These are phyloP conservation scores for Aleiodes alternator DNA, from an alignment of 2,888 invertebrate genomes.

Conservation along the genomic window DNA sequence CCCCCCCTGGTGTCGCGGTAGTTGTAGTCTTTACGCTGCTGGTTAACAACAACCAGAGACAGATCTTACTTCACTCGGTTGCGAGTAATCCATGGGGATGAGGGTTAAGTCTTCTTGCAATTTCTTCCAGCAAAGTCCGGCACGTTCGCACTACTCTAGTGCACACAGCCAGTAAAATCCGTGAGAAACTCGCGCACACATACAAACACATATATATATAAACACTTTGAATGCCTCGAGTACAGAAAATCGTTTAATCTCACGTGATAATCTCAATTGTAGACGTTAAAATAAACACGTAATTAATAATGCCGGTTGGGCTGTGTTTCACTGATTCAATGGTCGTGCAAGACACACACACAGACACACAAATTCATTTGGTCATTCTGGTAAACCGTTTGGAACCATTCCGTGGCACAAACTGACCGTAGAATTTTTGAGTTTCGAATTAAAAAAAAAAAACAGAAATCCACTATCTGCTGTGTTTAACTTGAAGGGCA, in stretches of 20 bases:
- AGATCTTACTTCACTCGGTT: slow-evolving; percentile 64
- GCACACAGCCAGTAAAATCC: too few relatives aligned
- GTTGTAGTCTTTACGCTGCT: slow-evolving; percentile 62
- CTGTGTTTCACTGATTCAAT: background rate
- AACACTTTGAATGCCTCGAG: background rate
- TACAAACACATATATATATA: background rate
- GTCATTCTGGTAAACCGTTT: background rate
- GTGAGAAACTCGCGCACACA: slow-evolving; percentile 24
- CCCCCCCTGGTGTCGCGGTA: slow-evolving; percentile 48
- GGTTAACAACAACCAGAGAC: slow-evolving; percentile 69
- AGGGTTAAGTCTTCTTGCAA: slow-evolving; percentile 57
- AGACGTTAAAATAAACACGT: slow-evolving; percentile 23
- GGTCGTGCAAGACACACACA: background rate
- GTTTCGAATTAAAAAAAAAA: background rate
- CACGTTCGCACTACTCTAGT: slow-evolving; percentile 51
- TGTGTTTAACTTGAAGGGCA: slow-evolving; percentile 9
- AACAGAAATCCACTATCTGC: background rate
- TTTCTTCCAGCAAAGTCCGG: slow-evolving; percentile 57
- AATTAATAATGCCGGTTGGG: slow-evolving; percentile 15
- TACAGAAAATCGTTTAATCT: background rate
- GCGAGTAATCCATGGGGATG: slow-evolving; percentile 60
- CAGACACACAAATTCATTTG: too few relatives aligned
- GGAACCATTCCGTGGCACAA: background rate
- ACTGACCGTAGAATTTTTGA: background rate
- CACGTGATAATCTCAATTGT: too few relatives aligned